Evolutionary conservation across 2,113 vertebrate genomes (phyloP), one percentile per base, ranked within the genome.

Genomic region (Hippocampus barbouri): DNA sequence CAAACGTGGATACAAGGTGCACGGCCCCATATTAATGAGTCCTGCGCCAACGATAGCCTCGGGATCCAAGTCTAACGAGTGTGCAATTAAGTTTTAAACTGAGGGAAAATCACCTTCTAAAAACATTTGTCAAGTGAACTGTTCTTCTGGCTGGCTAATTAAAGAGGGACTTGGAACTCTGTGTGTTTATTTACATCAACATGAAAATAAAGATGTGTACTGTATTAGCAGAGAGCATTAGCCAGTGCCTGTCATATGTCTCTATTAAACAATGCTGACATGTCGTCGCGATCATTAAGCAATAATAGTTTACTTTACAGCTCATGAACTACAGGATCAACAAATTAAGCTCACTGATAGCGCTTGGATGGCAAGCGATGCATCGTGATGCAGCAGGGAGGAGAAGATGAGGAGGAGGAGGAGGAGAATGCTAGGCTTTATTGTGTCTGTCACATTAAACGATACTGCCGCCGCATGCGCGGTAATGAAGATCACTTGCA

Each of bases 291-390:
- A 91, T 93, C 91, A 92, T 92, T 92, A 93, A 91, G 87, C 90
- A 88, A 91, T 91, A 92, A 92, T 92, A 91, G 91, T 93, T 91
- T 92, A 88, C 90, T 90, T 91, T 90, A 91, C 90, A 92, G 91
- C 91, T 92, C 90, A 91, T 92, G 87, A 89, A 91, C 90, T 92
- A 83, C 87, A 90, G 86, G 89, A 90, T 88, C 89, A 91, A 92
- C 90, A 91, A 91, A 92, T 92, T 90, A 91, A 86, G 87, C 79
- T 79, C 80, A 78, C 79, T 86, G 88, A 87, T 91, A 78, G 84
- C 60, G 78, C 72, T 84, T 69, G 71, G 85, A 41, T 82, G 80
- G 80, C 85, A 83, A 81, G 81, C 53, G 53, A 70, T 71, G 82
- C 76, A 76, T 63, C 74, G 80, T 69, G 70, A 77, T 8, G 56